Conservation (phyloP, 2,113 vertebrate genomes). For the Typhlomys cinereus region DNA sequence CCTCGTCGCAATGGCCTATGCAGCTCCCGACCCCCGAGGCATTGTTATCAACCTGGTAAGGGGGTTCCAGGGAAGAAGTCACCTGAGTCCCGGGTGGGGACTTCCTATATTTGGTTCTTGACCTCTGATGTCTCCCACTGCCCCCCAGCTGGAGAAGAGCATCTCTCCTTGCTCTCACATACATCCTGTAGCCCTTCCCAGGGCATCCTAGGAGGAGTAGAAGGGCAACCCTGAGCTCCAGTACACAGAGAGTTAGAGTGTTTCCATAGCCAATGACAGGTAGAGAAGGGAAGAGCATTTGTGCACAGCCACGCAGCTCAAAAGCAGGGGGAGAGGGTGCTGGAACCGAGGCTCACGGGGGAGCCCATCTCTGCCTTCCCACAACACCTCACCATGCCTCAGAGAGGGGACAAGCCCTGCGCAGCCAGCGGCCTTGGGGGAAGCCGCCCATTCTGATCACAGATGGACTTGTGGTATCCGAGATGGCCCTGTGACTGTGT, state of each 20-base stretch:
- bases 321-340: neutral
- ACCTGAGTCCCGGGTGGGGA: neutral
- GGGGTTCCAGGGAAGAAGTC: neutral
- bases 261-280: neutral
- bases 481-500: neutral
- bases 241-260: accelerated
- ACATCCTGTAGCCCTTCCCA: neutral
- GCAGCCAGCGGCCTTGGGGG: neutral
- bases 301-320: neutral
- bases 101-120: neutral
- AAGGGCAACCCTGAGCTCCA: accelerated
- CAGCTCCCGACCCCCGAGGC: neutral
- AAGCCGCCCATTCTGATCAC: neutral
- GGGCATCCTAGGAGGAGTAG: neutral
- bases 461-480: neutral
- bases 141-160: neutral
- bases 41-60: constrained; percentile 84
- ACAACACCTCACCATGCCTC: accelerated
- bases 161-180: neutral
- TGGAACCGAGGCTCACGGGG: accelerated
- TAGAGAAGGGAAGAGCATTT: neutral
- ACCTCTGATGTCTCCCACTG: neutral
- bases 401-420: accelerated
- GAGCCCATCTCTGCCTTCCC: neutral
- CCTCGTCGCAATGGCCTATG: constrained; percentile 57